A percentile compares a stretch with the other conserved stretches of the same genome.
phyloP scores from a whole-genome alignment of 2,888 invertebrate genomes.

The Aphidoletes aphidimyza region DNA sequence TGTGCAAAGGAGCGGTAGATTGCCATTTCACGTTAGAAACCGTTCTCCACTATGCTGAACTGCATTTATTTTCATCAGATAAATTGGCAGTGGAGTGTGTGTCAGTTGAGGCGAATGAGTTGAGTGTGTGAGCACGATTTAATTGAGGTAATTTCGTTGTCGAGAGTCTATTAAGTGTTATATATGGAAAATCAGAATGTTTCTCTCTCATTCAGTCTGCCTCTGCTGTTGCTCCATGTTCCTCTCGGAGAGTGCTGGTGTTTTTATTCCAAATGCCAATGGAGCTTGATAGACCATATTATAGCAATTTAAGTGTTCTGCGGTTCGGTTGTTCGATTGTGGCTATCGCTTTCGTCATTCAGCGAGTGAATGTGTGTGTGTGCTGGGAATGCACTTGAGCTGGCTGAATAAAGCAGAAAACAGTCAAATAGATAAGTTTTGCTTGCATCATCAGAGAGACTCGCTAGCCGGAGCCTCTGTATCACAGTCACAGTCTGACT shows the following conservation, averaged over 20 bases:
- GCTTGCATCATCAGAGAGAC: conserved; percentile 21
- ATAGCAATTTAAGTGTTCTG: background rate
- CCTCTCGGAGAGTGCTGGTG: background rate
- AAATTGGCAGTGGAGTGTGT: background rate
- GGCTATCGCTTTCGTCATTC: too few relatives aligned
- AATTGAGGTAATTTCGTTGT: conserved; percentile 47
- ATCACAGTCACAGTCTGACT: too few relatives aligned
- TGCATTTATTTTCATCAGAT: conserved; percentile 24
- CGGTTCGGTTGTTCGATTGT: background rate
- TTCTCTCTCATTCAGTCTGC: background rate
- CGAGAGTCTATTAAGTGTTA: conserved; percentile 40
- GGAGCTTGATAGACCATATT: background rate
- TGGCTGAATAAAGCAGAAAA: background rate
- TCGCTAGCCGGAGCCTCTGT: too few relatives aligned
- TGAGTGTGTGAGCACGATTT: conserved; percentile 13
- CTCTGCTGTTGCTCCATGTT: background rate
- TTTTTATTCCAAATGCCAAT: background rate
- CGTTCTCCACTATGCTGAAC: too few relatives aligned
- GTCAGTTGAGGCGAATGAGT: background rate
- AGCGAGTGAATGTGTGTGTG: background rate
- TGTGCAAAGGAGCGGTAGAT: background rate
- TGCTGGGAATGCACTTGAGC: background rate
- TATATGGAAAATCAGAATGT: conserved; percentile 22
- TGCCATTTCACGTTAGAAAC: too few relatives aligned
- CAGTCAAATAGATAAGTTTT: background rate